Conservation (phyloP, 1,140 invertebrate genomes). For the Thaumatotibia leucotreta region DNA sequence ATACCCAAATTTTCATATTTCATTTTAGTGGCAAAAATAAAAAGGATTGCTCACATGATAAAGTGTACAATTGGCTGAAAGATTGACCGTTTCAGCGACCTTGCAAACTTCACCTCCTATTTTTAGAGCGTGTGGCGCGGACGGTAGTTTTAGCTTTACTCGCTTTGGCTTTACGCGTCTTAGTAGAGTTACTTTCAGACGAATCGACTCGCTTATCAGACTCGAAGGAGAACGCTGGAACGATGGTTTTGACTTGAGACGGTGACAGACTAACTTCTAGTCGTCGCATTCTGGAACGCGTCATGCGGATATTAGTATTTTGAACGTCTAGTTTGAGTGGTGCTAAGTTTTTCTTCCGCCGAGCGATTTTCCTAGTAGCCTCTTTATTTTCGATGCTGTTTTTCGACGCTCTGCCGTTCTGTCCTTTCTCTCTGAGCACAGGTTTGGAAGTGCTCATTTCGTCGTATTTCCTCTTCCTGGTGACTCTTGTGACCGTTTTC, state of each 20-base stretch:
- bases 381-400: conserved; percentile 27
- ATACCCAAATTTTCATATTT: too few species aligned
- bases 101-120: conserved; percentile 49
- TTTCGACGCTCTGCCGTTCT: conserved; percentile 49
- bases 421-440: conserved; percentile 58
- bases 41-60: too few species aligned
- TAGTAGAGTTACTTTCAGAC: conserved; percentile 39
- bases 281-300: conserved; percentile 45
- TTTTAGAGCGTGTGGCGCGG: conserved; percentile 34
- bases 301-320: conserved; percentile 48
- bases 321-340: conserved; percentile 25
- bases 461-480: conserved; percentile 49
- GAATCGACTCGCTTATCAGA: conserved; percentile 51
- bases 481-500: conserved; percentile 40
- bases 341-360: conserved; percentile 31
- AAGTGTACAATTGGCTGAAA: too few species aligned
- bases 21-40: too few species aligned
- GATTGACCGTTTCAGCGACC: too few species aligned
- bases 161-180: conserved; percentile 23
- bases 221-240: conserved; percentile 52
- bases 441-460: conserved; percentile 44
- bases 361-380: conserved; percentile 38
- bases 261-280: conserved; percentile 57
- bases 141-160: conserved; percentile 44
- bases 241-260: conserved; percentile 45